Evolutionary conservation across 2,797 vertebrate species (phyloP), one percentile per base, ranked within the genome.

Genomic region (Urocyon cinereoargenteus): DNA sequence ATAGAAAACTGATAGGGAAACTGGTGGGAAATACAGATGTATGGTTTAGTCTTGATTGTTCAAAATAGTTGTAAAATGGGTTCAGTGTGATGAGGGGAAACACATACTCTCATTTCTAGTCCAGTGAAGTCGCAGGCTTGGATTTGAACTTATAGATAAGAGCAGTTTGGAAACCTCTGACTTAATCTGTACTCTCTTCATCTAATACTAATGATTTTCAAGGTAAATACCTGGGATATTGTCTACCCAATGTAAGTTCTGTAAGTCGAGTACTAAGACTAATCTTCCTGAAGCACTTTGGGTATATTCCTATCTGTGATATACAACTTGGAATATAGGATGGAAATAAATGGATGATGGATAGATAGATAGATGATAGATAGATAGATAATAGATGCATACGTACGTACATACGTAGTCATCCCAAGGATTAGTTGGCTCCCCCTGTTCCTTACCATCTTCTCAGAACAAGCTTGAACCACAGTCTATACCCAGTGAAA

Each of bases 61-160:
- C 34, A 93, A 68, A 59, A 81, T 36, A 82, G 19, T 78, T 88
- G 45, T 53, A 82, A 83, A 97, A 61, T 90, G 84, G 53, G 83
- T 31, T 70, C 12, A 45, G 15, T 66, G n/a, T 7, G 62, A 89
- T 87, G 15, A 66, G 19, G 18, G 15, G 6, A 94, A 89, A 51
- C 28, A 4, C 13, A 40, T 53, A 40, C 45, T 94, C 26, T 78
- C 21, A 68, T 18, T 84, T 94, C 26, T 26, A 81, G 24, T 93
- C 88, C 77, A 91, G 19, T 79, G 19, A 97, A 62, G 12, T 19
- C 68, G 40, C 53, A 68, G 28, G 28, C 26, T 86, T 81, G 19
- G 16, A 12, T 82, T 97, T 82, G 22, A 97, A 88, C 72, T 85
- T 12, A 68, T 81, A 73, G 24, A 31, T 61, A 31, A 62, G 10